These are phyloP conservation scores for Catharus minimus DNA, from an alignment of 2,113 vertebrate genomes.

Conservation along the genomic window DNA sequence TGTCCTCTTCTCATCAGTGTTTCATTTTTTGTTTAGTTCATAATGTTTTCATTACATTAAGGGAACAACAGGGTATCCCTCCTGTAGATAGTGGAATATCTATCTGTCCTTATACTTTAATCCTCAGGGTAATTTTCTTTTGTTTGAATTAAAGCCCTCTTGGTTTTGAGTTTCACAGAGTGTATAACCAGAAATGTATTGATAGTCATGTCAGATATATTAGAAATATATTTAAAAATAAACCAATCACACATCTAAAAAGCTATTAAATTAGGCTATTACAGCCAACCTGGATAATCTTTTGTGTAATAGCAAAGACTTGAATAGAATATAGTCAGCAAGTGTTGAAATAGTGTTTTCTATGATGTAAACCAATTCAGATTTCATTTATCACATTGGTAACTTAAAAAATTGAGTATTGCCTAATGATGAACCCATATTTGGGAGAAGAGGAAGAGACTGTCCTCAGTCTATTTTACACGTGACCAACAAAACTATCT, in stretches of 20 bases:
- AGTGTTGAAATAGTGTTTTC: background rate
- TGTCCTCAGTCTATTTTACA: background rate
- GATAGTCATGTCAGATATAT: background rate
- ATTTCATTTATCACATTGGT: background rate
- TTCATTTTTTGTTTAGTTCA: slow-evolving; percentile 54
- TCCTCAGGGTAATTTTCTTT: background rate
- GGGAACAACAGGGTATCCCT: slow-evolving; percentile 51
- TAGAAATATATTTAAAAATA: background rate
- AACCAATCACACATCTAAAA: background rate
- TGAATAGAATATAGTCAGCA: background rate
- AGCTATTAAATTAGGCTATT: background rate
- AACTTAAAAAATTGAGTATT: background rate
- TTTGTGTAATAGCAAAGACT: background rate
- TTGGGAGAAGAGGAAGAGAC: background rate
- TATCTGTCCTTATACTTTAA: background rate
- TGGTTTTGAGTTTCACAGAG: background rate
- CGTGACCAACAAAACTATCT: background rate
- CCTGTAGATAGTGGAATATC: slow-evolving; percentile 24
- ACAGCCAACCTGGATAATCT: background rate
- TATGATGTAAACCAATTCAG: background rate
- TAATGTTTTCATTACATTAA: slow-evolving; percentile 49
- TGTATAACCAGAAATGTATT: background rate
- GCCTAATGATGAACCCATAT: background rate
- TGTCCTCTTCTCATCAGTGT: slow-evolving; percentile 11
- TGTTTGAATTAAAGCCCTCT: background rate